Base-by-base conservation (phyloP, 2,888 invertebrate genomes). In the Drosophila infuscata region DNA sequence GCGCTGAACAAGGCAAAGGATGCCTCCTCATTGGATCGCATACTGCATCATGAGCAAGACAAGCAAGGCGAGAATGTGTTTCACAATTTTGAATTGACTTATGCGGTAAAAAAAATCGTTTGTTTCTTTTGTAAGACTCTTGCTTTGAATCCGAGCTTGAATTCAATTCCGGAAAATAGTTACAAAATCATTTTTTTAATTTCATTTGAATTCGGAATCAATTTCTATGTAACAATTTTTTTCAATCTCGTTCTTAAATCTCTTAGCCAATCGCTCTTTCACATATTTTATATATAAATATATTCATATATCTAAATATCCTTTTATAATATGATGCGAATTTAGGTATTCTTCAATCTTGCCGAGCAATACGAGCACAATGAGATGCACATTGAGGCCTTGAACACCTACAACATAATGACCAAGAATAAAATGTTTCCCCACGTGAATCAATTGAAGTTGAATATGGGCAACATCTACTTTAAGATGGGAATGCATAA, bases 381-480 rank as follows among this genome's bases (percentile, higher is more conserved):
- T 92, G 98, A 98, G 91, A 96, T 99, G 96, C 97, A 97, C 91
- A 96, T 97, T 15, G 99, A 99, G 93, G 98, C 99, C 0, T 94
- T 99, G 59, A 98, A 98, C 89, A 99, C 99, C 0, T 99, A 99
- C 93, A 97, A 98, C 92, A 95, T 98, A 73, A 97, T 99, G 86
- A 98, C 98, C 8, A 96, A 97, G 89, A 99, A 99, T 92, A 96
- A 98, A 92, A 96, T 98, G 94, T 99, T 99, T 92, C 96, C 96
- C 54, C 98, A 99, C 92, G 98, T 98, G 46, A 97, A 98, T 89
- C 95, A 98, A 74, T 94, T 99, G 11, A 98, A 98, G 94, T 96
- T 99, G 0, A 99, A 99, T 93, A 99, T 99, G 97, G 99, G 99
- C 2, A 99, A 99, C 92, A 98, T 99, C 88, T 98, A 98, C 93